Conservation (phyloP, 2,888 invertebrate genomes). For the Phalera bucephala region DNA sequence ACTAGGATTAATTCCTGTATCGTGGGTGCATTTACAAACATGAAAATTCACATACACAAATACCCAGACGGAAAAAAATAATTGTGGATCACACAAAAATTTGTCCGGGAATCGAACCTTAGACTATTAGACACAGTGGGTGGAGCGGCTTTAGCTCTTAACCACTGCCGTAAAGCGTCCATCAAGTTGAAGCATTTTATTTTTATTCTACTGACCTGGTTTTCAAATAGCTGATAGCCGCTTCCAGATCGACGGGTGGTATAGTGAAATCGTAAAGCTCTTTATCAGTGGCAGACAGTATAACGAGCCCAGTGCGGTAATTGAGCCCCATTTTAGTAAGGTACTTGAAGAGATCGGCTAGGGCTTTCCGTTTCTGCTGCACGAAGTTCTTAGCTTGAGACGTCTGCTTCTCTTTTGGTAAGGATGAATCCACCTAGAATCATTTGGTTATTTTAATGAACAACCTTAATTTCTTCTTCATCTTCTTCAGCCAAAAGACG, state of each 20-base stretch:
- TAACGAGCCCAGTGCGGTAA: conserved; percentile 89
- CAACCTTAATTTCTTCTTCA: too few species aligned
- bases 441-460: too few species aligned
- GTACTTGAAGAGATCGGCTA: conserved; percentile 93
- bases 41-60: too few species aligned
- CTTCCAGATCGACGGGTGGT: conserved; percentile 87
- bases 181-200: too few species aligned
- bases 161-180: too few species aligned
- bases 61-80: too few species aligned
- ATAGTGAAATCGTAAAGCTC: conserved; percentile 85
- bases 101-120: too few species aligned
- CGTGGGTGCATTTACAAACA: too few species aligned
- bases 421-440: conserved; percentile 77
- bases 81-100: too few species aligned
- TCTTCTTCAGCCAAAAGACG: background rate
- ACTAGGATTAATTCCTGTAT: too few species aligned
- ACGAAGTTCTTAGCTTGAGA: conserved; percentile 91
- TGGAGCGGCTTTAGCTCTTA: too few species aligned
- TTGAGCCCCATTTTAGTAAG: conserved; percentile 90
- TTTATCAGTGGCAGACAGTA: conserved; percentile 70
- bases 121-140: too few species aligned
- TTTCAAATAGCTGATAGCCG: conserved; percentile 80
- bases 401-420: conserved; percentile 88
- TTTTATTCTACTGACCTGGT: conserved; percentile 52
- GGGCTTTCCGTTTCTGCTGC: conserved; percentile 92